These are phyloP conservation scores for Drosophila pallidifrons DNA, from an alignment of 1,140 invertebrate species.

Conservation along the genomic window DNA sequence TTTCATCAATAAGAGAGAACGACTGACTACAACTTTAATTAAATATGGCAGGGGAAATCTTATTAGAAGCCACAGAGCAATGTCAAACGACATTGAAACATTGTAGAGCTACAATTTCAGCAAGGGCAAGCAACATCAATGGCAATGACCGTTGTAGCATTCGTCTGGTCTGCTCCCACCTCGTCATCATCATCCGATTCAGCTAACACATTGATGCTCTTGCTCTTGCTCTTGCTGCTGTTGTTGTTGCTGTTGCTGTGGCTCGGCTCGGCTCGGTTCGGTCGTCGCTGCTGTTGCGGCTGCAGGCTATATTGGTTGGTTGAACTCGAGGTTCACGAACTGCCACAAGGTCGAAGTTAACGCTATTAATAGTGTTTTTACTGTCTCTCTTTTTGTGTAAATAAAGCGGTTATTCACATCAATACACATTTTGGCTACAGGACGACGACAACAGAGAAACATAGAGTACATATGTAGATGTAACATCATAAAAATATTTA, in stretches of 20 bases:
- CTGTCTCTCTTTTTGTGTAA: conserved; percentile 69
- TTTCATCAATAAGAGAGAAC: background rate
- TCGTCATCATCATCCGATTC: conserved; percentile 55
- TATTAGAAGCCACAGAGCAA: conserved; percentile 54
- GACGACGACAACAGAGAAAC: conserved; percentile 17
- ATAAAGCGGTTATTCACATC: conserved; percentile 81
- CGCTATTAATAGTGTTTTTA: conserved; percentile 82
- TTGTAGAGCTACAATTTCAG: conserved; percentile 22
- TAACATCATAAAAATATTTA: background rate
- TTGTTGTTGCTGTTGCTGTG: conserved; percentile 13
- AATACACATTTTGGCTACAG: conserved; percentile 51
- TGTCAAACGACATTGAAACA: conserved; percentile 66
- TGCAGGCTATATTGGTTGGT: conserved; percentile 75
- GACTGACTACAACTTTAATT: conserved; percentile 1
- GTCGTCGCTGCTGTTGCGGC: conserved; percentile 37
- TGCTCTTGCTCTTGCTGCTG: conserved; percentile 2
- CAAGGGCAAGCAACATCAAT: conserved; percentile 69
- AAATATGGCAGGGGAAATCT: conserved; percentile 13
- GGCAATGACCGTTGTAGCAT: conserved; percentile 75
- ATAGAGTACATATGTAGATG: background rate
- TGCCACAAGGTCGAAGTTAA: conserved; percentile 82
- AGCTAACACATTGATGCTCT: conserved; percentile 66
- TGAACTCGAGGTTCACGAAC: conserved; percentile 81
- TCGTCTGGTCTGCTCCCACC: conserved; percentile 46
- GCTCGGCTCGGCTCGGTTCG: conserved; percentile 21